Percentiles rank a stretch among this genome's conserved stretches.
Evolutionary conservation across 92 coral and sea anemone genomes (phyloP).

Genomic region (Virgularia gustaviana): DNA sequence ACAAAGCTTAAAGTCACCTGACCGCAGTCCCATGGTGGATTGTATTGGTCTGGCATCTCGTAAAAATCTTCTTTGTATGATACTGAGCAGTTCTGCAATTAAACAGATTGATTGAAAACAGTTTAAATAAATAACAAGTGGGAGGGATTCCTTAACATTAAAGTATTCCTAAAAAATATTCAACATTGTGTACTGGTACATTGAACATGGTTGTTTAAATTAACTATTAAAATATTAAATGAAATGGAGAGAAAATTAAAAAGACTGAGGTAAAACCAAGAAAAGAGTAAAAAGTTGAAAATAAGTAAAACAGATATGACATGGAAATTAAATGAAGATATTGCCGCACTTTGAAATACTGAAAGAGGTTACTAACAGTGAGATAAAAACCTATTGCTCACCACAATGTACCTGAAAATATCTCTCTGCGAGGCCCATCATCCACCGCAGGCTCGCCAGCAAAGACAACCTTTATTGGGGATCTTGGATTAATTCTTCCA

Average conservation of each 20-base stretch:
- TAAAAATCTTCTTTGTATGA: conserved; percentile 35
- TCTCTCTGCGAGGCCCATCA: conserved; percentile 5
- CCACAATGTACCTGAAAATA: conserved; percentile 11
- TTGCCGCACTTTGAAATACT: too few relatives aligned
- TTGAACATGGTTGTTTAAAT: too few relatives aligned
- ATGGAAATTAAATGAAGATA: too few relatives aligned
- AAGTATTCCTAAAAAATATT: background rate
- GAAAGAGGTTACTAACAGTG: background rate
- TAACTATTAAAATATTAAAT: too few relatives aligned
- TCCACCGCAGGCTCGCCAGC: conserved; percentile 12
- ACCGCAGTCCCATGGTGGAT: conserved; percentile 40
- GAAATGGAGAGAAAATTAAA: too few relatives aligned
- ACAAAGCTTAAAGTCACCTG: conserved; percentile 42
- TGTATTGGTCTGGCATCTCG: conserved; percentile 37
- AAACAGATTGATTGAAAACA: background rate
- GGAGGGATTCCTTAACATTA: background rate
- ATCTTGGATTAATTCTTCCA: background rate
- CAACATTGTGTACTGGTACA: too few relatives aligned
- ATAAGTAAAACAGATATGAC: too few relatives aligned
- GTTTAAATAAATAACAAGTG: background rate
- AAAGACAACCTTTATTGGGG: conserved; percentile 12
- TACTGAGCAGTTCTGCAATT: conserved; percentile 48
- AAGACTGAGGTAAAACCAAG: too few relatives aligned
- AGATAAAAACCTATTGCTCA: background rate
- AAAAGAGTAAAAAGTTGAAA: too few relatives aligned